phyloP scores from a whole-genome alignment of 2,797 vertebrate genomes.

The Hozukius guyotensis region DNA sequence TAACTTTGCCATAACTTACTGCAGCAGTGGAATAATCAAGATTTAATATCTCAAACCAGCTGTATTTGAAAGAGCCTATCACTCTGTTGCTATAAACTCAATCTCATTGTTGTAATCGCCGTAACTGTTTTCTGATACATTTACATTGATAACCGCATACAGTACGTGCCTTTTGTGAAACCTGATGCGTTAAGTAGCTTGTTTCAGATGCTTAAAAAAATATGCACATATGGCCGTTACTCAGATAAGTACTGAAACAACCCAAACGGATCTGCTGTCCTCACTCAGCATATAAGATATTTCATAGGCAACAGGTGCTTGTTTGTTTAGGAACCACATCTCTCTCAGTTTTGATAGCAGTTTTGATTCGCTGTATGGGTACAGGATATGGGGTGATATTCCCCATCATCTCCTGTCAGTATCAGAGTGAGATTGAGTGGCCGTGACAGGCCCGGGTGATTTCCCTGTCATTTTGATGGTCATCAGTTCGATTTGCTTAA shows the following conservation, averaged over 20 bases:
- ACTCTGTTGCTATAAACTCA: not conserved
- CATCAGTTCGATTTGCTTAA: conserved; percentile 64
- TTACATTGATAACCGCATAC: not conserved
- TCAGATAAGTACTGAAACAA: conserved; percentile 57
- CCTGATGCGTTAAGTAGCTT: not conserved
- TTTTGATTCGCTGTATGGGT: conserved; percentile 23
- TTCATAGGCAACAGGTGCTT: conserved; percentile 59
- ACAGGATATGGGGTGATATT: conserved; percentile 43
- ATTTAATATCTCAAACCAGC: too few relatives aligned
- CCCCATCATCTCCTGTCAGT: conserved; percentile 31
- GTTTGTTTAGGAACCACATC: conserved; percentile 15
- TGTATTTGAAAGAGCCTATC: not conserved
- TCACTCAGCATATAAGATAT: not conserved
- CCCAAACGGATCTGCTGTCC: not conserved
- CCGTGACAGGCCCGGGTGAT: conserved; percentile 57
- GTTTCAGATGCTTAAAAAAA: conserved; percentile 29
- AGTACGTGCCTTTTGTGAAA: conserved; percentile 11
- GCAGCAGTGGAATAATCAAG: not conserved
- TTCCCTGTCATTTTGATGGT: conserved; percentile 71
- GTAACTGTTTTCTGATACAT: not conserved
- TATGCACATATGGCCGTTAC: not conserved
- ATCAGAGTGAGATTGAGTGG: conserved; percentile 52
- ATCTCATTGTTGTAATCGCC: not conserved
- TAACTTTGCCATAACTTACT: not conserved
- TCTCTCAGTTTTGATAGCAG: conserved; percentile 49